Conservation (phyloP, 1,140 invertebrate species). For the Atopsyche davidsoni region DNA sequence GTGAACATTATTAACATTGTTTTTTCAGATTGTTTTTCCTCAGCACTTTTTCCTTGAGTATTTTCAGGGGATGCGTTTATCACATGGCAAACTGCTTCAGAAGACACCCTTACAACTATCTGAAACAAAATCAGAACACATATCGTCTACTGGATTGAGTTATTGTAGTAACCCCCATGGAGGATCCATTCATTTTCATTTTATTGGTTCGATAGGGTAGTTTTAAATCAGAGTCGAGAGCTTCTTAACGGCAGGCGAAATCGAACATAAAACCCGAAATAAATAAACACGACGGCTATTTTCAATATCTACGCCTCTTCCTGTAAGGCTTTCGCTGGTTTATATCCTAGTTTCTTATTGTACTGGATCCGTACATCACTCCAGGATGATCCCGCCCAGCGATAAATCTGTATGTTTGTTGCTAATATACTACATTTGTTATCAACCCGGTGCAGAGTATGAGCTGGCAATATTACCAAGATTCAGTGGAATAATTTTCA, state of each 20-base stretch:
- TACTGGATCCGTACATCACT: slow-evolving; percentile 8
- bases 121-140: slow-evolving; percentile 1
- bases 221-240: slow-evolving; percentile 19
- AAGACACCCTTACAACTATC: background rate
- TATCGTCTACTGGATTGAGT: background rate
- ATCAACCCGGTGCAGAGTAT: too few species aligned
- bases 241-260: slow-evolving; percentile 18
- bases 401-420: too few species aligned
- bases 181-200: slow-evolving; percentile 20
- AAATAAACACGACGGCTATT: slow-evolving; percentile 17
- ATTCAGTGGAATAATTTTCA: too few species aligned
- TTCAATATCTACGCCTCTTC: slow-evolving; percentile 16
- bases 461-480: too few species aligned
- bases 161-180: background rate
- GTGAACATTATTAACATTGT: too few species aligned
- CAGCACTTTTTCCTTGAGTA: too few species aligned
- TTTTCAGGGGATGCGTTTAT: background rate
- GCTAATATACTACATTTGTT: too few species aligned
- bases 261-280: slow-evolving; percentile 18
- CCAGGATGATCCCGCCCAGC: slow-evolving; percentile 9
- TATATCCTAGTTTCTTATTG: slow-evolving; percentile 2
- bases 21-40: too few species aligned
- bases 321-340: slow-evolving; percentile 8
- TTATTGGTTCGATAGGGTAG: slow-evolving; percentile 18
- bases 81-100: background rate